Conservation (phyloP, 1,140 invertebrate genomes). For the Zophobas atratus region DNA sequence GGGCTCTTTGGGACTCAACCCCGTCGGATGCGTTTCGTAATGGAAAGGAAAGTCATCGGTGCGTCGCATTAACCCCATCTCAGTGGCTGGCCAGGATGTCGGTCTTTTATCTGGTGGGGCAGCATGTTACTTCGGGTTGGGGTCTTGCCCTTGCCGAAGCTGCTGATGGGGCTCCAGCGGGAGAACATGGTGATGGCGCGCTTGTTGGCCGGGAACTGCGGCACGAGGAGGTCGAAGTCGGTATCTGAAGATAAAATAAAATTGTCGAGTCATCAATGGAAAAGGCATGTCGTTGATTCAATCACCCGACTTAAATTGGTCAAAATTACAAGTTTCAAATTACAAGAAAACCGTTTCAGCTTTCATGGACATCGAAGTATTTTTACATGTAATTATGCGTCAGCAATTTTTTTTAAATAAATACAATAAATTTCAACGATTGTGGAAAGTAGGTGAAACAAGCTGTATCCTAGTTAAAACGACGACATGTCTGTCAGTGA, state of each 20-base stretch:
- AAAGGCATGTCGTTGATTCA: too few relatives aligned
- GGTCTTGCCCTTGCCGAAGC: slow-evolving; percentile 61
- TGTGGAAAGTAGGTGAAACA: too few relatives aligned
- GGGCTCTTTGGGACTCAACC: not conserved
- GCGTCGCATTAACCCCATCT: slow-evolving; percentile 60
- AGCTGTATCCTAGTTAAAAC: too few relatives aligned
- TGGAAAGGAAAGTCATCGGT: slow-evolving; percentile 2
- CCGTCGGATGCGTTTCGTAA: not conserved
- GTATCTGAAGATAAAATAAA: slow-evolving; percentile 23
- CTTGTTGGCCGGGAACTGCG: slow-evolving; percentile 53
- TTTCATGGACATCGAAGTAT: too few relatives aligned
- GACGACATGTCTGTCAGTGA: too few relatives aligned
- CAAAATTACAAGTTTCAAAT: too few relatives aligned
- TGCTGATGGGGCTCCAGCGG: slow-evolving; percentile 61
- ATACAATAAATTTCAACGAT: too few relatives aligned
- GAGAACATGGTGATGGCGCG: slow-evolving; percentile 62
- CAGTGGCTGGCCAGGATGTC: slow-evolving; percentile 60
- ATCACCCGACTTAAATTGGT: too few relatives aligned
- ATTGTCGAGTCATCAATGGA: too few relatives aligned
- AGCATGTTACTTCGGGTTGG: slow-evolving; percentile 59
- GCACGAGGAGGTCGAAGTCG: slow-evolving; percentile 30
- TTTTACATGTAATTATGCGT: too few relatives aligned
- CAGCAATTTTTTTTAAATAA: too few relatives aligned
- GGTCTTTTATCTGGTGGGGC: slow-evolving; percentile 52
- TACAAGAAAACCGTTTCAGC: too few relatives aligned